These are phyloP conservation scores for Scatophagus argus DNA, from an alignment of 2,113 vertebrate species.

Conservation along the genomic window DNA sequence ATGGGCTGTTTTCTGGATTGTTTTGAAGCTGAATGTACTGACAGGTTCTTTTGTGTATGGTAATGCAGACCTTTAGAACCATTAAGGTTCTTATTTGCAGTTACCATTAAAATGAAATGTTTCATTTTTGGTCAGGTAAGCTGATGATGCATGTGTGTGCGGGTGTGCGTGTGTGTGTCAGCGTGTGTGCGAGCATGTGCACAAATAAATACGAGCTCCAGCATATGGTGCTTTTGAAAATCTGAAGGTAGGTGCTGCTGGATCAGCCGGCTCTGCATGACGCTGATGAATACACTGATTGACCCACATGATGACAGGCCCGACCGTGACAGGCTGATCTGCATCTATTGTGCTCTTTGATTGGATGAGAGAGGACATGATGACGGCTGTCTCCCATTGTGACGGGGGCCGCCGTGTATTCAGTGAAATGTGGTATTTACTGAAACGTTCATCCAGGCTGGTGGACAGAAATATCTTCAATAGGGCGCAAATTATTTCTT, in stretches of 20 bases:
- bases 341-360: slow-evolving; percentile 73
- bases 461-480: slow-evolving; percentile 62
- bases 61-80: slow-evolving; percentile 38
- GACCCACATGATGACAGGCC: slow-evolving; percentile 67
- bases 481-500: slow-evolving; percentile 44
- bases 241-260: slow-evolving; percentile 75
- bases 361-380: slow-evolving; percentile 70
- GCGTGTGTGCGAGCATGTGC: slow-evolving; percentile 39
- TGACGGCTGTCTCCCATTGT: slow-evolving; percentile 59
- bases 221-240: slow-evolving; percentile 53
- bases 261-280: slow-evolving; percentile 69
- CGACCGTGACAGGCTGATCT: slow-evolving; percentile 59
- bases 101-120: slow-evolving; percentile 52
- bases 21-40: slow-evolving; percentile 48
- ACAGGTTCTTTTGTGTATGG: slow-evolving; percentile 40
- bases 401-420: slow-evolving; percentile 41
- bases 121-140: slow-evolving; percentile 70
- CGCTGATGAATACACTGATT: slow-evolving; percentile 81
- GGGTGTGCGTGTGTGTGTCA: not conserved
- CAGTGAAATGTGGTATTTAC: slow-evolving; percentile 47
- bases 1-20: slow-evolving; percentile 46
- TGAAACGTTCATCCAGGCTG: slow-evolving; percentile 47
- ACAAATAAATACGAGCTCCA: slow-evolving; percentile 38
- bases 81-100: slow-evolving; percentile 28
- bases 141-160: slow-evolving; percentile 50